Conservation (phyloP, 2,113 vertebrate genomes). For the Serilophus lunatus region DNA sequence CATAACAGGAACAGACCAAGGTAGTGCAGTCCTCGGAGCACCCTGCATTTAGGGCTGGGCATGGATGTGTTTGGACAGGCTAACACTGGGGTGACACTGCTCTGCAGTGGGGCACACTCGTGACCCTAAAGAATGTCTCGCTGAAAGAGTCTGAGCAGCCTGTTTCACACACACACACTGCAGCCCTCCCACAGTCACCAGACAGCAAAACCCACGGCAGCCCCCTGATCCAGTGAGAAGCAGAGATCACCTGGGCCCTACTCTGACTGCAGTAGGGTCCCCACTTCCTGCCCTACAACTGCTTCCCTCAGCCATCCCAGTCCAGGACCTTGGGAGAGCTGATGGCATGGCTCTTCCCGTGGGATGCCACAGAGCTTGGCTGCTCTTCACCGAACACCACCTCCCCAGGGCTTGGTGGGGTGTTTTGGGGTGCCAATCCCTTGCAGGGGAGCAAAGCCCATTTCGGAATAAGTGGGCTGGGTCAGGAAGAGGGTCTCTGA, state of each 20-base stretch:
- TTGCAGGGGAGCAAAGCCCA: background rate
- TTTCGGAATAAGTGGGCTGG: rapidly evolving
- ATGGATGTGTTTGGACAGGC: rapidly evolving
- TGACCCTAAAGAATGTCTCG: rapidly evolving
- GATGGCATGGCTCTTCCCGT: rapidly evolving
- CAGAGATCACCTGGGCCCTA: background rate
- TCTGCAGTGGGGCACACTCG: background rate
- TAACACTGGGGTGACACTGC: background rate
- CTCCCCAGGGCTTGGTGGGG: background rate
- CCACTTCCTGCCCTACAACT: background rate
- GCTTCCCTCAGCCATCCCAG: rapidly evolving
- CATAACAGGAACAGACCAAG: background rate
- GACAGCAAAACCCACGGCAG: background rate
- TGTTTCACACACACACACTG: rapidly evolving
- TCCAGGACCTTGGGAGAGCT: background rate
- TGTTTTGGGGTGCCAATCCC: background rate
- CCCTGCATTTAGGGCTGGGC: background rate
- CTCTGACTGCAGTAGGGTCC: rapidly evolving
- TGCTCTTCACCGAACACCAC: background rate
- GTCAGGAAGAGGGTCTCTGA: background rate
- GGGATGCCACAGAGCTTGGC: rapidly evolving
- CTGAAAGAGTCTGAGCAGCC: background rate
- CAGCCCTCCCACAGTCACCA: background rate
- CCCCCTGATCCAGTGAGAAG: background rate
- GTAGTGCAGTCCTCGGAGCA: rapidly evolving